Evolutionary conservation across 2,797 vertebrate genomes (phyloP), one percentile per base, ranked within the genome.

Genomic region (Taeniopygia guttata): DNA sequence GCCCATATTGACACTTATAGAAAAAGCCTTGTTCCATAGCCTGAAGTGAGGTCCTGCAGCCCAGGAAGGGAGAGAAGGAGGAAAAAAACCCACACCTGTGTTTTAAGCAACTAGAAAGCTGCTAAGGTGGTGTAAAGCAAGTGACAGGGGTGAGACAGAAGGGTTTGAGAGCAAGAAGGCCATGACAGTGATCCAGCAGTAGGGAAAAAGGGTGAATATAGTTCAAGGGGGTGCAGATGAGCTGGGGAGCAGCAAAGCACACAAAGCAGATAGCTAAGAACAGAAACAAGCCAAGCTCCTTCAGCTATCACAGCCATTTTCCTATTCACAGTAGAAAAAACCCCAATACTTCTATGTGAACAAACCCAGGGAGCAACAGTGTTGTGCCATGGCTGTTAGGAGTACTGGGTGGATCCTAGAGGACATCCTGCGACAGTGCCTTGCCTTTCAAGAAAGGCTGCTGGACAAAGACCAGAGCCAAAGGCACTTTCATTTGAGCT

Each of bases 111-210:
- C 38, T 22, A 69, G 84, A 76, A 90, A 76, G 77, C 30, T 92
- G 67, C 7, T 34, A 51, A 85, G 25, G 30, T 75, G 29, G 51
- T 45, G 3, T 27, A 85, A 52, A 87, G 81, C 2, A 16, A 90
- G 72, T 46, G 43, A 80, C 23, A 4, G 21, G 3, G 8, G 5
- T n/a, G 22, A 90, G 43, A 11, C 64, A 70, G 80, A 77, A 79
- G 43, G 15, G 11, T 58, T 76, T 56, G 17, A 25, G 42, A 90
- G 27, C 2, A 30, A 74, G 43, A 88, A 74, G 17, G 42, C 14
- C 72, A 45, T 7, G 9, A 26, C 1, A 6, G 13, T 15, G 29
- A 78, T 38, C 9, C 0, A 0, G 14, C 2, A 66, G 30, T 4
- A 82, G 13, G 46, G 20, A 59, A 60, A 73, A 45, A 34, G 17